Base-by-base conservation (phyloP, 2,113 vertebrate genomes). In the Chamaetylas fuelleborni region DNA sequence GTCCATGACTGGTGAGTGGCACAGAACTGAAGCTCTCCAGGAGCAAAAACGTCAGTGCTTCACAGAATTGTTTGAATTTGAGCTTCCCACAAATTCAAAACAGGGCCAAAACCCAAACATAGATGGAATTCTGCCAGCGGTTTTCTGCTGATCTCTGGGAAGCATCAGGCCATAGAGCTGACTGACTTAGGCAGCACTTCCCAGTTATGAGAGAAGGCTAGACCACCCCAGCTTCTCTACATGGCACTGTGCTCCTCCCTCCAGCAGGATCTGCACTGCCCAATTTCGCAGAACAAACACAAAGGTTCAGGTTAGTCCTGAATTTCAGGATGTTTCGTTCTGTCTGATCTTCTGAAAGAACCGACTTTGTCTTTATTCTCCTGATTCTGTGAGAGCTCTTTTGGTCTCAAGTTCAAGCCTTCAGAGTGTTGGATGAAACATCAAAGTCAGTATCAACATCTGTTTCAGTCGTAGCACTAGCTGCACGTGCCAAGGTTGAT, bases 391-490 rank as follows among this genome's bases (percentile, higher is more conserved):
- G 51, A 86, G 57, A 18, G 42, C 64, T 95, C 90, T 81, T 96
- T 94, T 65, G 90, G 90, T 94, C 79, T 93, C 78, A 28, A 69
- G 70, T 91, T 90, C 61, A 72, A 95, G 85, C 81, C 87, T 94
- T 65, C 60, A 58, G 87, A 92, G 85, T 6, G 2, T 34, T 96
- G 95, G 96, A 94, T 92, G 81, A 88, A 93, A 95, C 94, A 94
- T 97, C 96, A 97, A 97, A 97, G 95, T 18, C 42, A 22, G 51
- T 19, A 90, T 62, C 95, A 92, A 88, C 95, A 94, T 83, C 94
- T 93, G 92, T 80, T 88, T 62, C 62, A 72, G 74, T 56, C 70
- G 74, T 12, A 33, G 76, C 0, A 1, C 71, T 77, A 0, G 1
- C 33, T 50, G 42, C 76, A 73, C 14, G 14, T 81, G 94, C 94